Conservation (phyloP, 2,797 vertebrate genomes). For the Petrocephalus schoutedeni region DNA sequence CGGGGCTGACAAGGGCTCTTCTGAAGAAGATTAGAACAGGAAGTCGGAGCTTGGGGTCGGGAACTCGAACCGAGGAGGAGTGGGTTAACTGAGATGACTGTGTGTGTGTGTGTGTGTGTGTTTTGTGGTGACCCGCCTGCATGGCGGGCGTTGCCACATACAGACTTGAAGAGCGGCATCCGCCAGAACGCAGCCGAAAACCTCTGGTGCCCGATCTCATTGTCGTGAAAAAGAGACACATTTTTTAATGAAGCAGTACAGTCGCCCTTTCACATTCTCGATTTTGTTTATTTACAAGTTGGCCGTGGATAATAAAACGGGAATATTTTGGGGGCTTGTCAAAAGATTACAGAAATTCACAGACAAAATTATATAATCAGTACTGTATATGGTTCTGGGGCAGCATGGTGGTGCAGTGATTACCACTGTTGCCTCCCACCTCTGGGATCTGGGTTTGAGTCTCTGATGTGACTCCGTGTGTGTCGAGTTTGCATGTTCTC, state of each 20-base stretch:
- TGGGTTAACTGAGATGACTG: not conserved
- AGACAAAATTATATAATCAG: not conserved
- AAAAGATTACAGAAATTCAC: not conserved
- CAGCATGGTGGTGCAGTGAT: not conserved
- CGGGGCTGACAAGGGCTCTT: not conserved
- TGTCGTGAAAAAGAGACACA: not conserved
- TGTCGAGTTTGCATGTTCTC: not conserved
- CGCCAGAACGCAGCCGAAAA: not conserved
- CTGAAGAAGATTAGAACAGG: not conserved
- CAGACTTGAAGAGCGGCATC: not conserved
- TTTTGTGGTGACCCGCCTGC: not conserved
- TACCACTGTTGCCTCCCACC: not conserved
- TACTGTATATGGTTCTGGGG: not conserved
- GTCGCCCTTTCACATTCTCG: not conserved
- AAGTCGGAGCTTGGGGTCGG: not conserved
- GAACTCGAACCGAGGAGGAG: not conserved
- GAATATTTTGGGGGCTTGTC: not conserved
- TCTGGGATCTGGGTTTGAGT: not conserved
- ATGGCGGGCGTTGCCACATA: not conserved
- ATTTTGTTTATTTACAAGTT: not conserved
- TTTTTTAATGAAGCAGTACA: not conserved
- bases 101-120: not conserved
- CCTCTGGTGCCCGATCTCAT: not conserved
- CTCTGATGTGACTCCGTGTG: not conserved
- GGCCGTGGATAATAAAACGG: not conserved